Percentiles rank a stretch among this genome's conserved stretches.
phyloP scores from a whole-genome alignment of 2,888 invertebrate species.

The Ecdyonurus torrentis region DNA sequence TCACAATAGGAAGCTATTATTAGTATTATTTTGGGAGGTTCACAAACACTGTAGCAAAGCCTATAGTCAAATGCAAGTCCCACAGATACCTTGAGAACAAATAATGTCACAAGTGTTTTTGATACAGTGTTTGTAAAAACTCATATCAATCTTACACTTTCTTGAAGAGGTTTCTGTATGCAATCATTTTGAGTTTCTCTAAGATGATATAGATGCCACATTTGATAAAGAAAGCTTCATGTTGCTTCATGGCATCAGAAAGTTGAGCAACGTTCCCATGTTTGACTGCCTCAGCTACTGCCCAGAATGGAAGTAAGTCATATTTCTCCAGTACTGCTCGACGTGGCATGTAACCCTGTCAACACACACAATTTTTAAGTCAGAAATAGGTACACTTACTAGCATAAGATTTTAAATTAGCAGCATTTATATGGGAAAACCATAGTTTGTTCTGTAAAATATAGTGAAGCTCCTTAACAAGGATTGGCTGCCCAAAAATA shows the following conservation, averaged over 20 bases:
- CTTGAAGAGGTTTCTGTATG: constrained; percentile 90
- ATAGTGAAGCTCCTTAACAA: too few species aligned
- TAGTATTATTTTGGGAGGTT: too few species aligned
- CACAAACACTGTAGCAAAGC: too few species aligned
- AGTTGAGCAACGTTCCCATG: constrained; percentile 75
- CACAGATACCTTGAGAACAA: neutral
- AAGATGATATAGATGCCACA: constrained; percentile 96
- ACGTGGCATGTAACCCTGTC: constrained; percentile 86
- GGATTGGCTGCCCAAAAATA: too few species aligned
- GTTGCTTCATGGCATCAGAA: constrained; percentile 64
- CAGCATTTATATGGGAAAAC: too few species aligned
- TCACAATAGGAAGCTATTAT: too few species aligned
- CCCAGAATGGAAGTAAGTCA: constrained; percentile 78
- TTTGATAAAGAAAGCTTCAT: constrained; percentile 85
- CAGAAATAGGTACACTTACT: too few species aligned
- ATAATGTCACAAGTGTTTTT: neutral
- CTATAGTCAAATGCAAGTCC: neutral
- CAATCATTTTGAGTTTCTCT: constrained; percentile 88
- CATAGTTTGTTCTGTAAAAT: too few species aligned
- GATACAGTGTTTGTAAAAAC: neutral
- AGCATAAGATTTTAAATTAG: too few species aligned
- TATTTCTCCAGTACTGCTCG: constrained; percentile 66
- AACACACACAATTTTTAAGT: too few species aligned
- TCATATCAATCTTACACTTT: constrained; percentile 44
- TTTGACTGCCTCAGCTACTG: constrained; percentile 73